phyloP scores from a whole-genome alignment of 2,113 vertebrate genomes.

The Dendrocopos noguchii region DNA sequence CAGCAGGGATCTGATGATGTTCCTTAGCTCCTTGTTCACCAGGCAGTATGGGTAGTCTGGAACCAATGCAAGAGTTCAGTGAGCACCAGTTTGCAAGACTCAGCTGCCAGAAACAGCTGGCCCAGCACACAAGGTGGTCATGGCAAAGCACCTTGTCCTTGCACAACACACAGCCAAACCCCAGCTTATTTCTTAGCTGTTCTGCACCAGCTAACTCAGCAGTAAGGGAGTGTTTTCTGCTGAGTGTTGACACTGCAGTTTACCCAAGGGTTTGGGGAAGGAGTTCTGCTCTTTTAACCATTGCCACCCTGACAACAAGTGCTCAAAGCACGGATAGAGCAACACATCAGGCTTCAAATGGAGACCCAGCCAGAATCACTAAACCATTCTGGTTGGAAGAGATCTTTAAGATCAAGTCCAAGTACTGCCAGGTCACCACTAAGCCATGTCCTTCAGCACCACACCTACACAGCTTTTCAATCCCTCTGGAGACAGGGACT shows the following conservation, averaged over 20 bases:
- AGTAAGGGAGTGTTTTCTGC: rapidly evolving
- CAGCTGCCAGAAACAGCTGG: neutral
- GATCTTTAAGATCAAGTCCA: no score
- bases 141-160: neutral
- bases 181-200: rapidly evolving
- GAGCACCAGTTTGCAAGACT: rapidly evolving
- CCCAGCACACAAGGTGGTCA: rapidly evolving
- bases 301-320: rapidly evolving
- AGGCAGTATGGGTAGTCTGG: constrained; percentile 95
- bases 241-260: rapidly evolving
- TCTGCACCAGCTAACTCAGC: rapidly evolving
- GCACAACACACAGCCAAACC: rapidly evolving
- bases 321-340: rapidly evolving
- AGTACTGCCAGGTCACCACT: no score
- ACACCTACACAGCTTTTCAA: no score
- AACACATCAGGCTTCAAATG: rapidly evolving
- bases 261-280: no score
- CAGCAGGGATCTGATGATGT: constrained; percentile 83
- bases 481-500: neutral
- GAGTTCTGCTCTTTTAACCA: rapidly evolving
- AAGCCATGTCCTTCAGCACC: no score
- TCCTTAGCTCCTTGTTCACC: constrained; percentile 84
- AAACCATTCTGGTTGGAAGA: neutral
- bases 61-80: neutral
- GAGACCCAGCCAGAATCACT: neutral